Evolutionary conservation across 2,888 invertebrate species (phyloP).

Genomic region (Protonemura montana): DNA sequence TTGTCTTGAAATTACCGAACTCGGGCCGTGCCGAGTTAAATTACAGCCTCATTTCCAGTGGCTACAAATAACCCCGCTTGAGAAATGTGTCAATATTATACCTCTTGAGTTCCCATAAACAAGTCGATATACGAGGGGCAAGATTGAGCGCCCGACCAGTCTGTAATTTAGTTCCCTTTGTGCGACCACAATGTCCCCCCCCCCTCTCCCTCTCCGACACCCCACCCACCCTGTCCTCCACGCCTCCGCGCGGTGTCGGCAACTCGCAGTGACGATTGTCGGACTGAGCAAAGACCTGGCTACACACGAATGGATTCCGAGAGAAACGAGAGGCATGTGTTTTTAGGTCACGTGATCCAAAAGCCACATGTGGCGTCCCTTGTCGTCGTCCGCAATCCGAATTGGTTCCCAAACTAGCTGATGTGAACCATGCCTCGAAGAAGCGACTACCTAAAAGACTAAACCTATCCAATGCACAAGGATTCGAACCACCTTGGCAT

Average conservation of each 20-base stretch:
- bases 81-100: constrained; percentile 3
- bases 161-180: background rate
- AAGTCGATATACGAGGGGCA: background rate
- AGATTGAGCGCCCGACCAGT: background rate
- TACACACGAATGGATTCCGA: background rate
- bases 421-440: background rate
- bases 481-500: constrained; percentile 12
- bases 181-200: background rate
- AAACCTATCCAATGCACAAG: constrained; percentile 3
- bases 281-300: background rate
- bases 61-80: background rate
- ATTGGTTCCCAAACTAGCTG: background rate
- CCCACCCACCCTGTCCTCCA: no score
- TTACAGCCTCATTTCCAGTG: background rate
- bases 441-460: background rate
- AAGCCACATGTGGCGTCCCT: background rate
- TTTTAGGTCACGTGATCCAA: background rate
- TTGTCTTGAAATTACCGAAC: background rate
- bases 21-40: background rate
- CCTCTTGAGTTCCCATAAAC: constrained; percentile 7
- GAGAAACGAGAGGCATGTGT: background rate
- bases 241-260: no score
- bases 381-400: background rate
- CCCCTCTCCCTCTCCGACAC: background rate
- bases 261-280: background rate